Evolutionary conservation across 2,113 vertebrate species (phyloP).

Genomic region (Cairina moschata): DNA sequence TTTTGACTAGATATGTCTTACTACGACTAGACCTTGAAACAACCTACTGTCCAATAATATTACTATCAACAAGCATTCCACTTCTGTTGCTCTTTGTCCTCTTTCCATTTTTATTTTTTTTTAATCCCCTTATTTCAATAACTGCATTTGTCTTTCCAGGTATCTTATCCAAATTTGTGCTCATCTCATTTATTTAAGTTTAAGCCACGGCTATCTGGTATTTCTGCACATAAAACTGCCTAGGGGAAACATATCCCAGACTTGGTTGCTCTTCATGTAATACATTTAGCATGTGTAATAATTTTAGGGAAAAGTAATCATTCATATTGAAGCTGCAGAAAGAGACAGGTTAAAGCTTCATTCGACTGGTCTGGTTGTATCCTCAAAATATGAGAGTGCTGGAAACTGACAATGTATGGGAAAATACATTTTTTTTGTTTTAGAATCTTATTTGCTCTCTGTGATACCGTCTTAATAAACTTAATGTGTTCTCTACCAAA

Average conservation of each 20-base stretch:
- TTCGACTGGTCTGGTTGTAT: neutral
- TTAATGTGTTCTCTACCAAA: neutral
- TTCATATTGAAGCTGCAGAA: neutral
- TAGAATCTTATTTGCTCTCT: neutral
- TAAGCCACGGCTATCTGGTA: neutral
- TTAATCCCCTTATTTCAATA: neutral
- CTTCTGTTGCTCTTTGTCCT: neutral
- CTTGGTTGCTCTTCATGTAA: neutral
- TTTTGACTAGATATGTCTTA: neutral
- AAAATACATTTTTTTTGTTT: neutral
- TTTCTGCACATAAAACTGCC: neutral
- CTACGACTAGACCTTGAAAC: neutral
- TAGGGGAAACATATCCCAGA: neutral
- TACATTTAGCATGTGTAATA: neutral
- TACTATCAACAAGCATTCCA: neutral
- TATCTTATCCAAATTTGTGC: neutral
- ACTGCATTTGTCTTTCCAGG: neutral
- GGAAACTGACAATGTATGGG: neutral
- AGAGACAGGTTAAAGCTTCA: neutral
- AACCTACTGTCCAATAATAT: rapidly evolving
- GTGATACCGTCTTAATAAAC: neutral
- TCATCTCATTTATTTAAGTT: neutral
- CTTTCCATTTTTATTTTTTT: neutral
- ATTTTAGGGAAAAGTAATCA: neutral
- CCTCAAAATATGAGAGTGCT: neutral